Evolutionary conservation across 2,113 vertebrate species (phyloP).

Genomic region (Leiothrix lutea): DNA sequence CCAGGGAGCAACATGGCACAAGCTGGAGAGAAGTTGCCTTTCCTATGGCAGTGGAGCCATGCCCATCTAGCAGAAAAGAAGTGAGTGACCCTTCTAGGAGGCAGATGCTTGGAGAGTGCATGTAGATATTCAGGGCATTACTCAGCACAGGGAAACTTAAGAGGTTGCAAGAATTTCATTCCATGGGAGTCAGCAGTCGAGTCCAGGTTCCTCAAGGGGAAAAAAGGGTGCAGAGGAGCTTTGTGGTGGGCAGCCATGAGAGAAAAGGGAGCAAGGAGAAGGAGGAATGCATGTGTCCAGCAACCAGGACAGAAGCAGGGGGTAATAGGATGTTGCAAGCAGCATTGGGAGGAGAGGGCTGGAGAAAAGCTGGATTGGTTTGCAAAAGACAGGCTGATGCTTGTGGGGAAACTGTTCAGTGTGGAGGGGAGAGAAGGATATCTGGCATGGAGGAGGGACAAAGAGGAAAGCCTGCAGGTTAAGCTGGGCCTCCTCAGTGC

Average conservation of each 20-base stretch:
- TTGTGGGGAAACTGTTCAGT: fast-evolving
- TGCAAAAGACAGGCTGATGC: not conserved
- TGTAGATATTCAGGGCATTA: not conserved
- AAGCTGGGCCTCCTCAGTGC: not conserved
- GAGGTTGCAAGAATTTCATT: not conserved
- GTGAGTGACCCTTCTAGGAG: not conserved
- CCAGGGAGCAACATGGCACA: not conserved
- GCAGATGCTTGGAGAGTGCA: not conserved
- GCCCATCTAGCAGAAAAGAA: not conserved
- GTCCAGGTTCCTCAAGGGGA: not conserved
- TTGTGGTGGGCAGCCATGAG: not conserved
- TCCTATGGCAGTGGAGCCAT: not conserved
- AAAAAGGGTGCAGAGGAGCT: not conserved
- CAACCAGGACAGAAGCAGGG: not conserved
- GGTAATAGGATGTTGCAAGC: not conserved
- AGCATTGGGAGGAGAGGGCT: not conserved
- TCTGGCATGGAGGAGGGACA: not conserved
- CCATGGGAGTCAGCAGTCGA: not conserved
- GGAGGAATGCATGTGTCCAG: not conserved
- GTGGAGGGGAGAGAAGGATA: not conserved
- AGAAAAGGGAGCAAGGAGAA: not conserved
- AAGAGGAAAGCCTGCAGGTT: not conserved
- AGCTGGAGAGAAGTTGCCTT: not conserved
- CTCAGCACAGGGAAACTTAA: constrained; percentile 14
- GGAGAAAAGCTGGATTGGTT: not conserved